Percentiles rank a stretch among this genome's conserved stretches.
phyloP scores from a whole-genome alignment of 1,140 invertebrate genomes.

The Chironomus tepperi region DNA sequence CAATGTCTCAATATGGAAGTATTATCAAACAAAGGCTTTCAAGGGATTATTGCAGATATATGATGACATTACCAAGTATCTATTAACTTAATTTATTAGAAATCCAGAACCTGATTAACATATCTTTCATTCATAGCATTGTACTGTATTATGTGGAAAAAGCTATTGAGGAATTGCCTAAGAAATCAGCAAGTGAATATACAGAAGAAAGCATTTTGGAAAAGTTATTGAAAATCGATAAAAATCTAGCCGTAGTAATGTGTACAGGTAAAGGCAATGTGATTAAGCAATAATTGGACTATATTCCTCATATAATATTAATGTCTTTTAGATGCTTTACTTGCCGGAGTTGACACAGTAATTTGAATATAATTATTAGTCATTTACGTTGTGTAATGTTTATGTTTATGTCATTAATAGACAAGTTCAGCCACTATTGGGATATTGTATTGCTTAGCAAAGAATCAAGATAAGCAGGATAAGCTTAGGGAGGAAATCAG shows the following conservation, averaged over 20 bases:
- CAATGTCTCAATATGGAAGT: conserved; percentile 49
- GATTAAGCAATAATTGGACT: too few relatives aligned
- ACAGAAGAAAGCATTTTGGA: conserved; percentile 43
- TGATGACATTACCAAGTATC: conserved; percentile 29
- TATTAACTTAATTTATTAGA: not conserved
- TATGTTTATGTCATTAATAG: not conserved
- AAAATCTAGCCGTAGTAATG: conserved; percentile 48
- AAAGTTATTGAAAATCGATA: conserved; percentile 47
- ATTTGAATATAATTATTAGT: too few relatives aligned
- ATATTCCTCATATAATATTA: too few relatives aligned
- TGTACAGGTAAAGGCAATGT: conserved; percentile 38
- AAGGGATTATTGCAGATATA: conserved; percentile 43
- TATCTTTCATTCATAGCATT: not conserved
- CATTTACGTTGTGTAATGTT: too few relatives aligned
- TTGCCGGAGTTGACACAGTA: conserved; percentile 64
- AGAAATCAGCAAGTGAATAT: conserved; percentile 27
- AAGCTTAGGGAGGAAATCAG: conserved; percentile 56
- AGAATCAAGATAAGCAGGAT: conserved; percentile 52
- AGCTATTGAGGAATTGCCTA: conserved; percentile 31
- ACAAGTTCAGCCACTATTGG: not conserved
- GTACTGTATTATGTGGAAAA: not conserved
- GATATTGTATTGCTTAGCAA: conserved; percentile 51
- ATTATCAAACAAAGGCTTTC: conserved; percentile 44
- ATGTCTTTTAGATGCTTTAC: conserved; percentile 47
- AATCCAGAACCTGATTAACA: not conserved